Conservation (phyloP, 2,888 invertebrate species). For the Arctia plantaginis region DNA sequence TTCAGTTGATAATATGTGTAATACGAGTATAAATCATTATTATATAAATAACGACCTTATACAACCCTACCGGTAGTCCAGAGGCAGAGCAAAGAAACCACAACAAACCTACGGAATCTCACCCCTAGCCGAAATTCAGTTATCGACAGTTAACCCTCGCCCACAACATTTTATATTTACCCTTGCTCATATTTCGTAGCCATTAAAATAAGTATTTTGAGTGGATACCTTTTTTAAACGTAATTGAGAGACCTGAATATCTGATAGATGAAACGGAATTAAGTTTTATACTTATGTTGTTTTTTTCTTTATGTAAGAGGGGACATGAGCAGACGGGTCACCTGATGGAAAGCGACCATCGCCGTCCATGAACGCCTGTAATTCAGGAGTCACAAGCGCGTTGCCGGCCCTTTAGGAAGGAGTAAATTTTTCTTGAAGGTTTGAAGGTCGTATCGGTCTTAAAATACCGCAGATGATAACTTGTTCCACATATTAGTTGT, state of each 20-base stretch:
- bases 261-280: neutral
- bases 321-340: no score
- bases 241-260: neutral
- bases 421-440: no score
- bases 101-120: conserved; percentile 31
- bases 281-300: neutral
- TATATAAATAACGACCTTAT: neutral
- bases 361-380: no score
- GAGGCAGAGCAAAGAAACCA: conserved; percentile 32
- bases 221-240: neutral
- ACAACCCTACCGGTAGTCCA: conserved; percentile 35
- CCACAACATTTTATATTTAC: conserved; percentile 20
- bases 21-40: neutral
- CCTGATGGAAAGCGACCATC: no score
- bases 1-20: neutral
- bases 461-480: no score
- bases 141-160: conserved; percentile 39
- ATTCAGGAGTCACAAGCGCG: no score
- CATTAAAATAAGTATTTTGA: neutral
- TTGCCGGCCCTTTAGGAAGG: no score
- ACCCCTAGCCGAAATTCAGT: conserved; percentile 16
- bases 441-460: no score
- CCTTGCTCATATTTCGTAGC: conserved; percentile 12
- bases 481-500: no score
- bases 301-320: no score